phyloP scores from a whole-genome alignment of 2,113 vertebrate genomes.

The Plecturocebus donacophilus region DNA sequence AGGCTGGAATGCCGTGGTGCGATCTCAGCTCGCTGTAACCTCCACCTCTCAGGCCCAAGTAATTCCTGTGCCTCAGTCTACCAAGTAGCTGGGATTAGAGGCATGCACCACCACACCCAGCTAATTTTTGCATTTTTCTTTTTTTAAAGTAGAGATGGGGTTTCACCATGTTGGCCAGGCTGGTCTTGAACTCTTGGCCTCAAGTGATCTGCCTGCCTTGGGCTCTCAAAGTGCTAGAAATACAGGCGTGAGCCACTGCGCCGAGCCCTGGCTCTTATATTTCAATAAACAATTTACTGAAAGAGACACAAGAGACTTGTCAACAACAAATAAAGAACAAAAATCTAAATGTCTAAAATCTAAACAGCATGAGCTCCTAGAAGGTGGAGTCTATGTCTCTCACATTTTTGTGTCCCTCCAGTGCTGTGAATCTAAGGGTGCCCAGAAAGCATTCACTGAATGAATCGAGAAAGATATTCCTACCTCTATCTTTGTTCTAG shows the following conservation, averaged over 20 bases:
- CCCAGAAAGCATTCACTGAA: neutral
- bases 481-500: neutral
- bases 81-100: neutral
- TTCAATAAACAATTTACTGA: neutral
- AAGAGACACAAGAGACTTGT: neutral
- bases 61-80: neutral
- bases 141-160: neutral
- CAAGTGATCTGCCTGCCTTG: neutral
- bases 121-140: neutral
- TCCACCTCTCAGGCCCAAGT: neutral
- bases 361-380: neutral
- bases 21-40: neutral
- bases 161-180: neutral
- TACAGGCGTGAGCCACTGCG: neutral
- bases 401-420: neutral
- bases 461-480: neutral
- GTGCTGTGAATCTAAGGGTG: neutral
- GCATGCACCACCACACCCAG: neutral
- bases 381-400: neutral
- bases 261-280: neutral
- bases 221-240: neutral
- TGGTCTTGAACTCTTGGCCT: neutral
- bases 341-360: neutral
- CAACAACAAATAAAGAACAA: neutral
- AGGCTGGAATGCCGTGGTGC: neutral